Percentiles rank a stretch among this genome's conserved stretches.
These are phyloP conservation scores for Monochamus alternatus DNA, from an alignment of 2,888 invertebrate genomes.

Conservation along the genomic window DNA sequence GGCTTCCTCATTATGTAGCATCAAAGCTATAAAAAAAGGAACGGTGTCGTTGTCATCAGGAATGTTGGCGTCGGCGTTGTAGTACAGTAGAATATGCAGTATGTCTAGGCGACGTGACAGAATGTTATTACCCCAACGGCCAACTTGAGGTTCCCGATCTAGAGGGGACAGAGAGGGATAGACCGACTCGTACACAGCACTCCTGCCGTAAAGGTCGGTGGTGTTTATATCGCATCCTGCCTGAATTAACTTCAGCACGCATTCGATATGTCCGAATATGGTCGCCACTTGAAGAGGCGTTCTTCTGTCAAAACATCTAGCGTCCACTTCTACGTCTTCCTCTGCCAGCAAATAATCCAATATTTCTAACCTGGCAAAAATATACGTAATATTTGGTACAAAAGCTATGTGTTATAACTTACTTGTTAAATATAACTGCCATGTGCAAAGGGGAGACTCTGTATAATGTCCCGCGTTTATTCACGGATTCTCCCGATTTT, in stretches of 20 bases:
- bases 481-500: conserved; percentile 52
- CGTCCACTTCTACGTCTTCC: conserved; percentile 55
- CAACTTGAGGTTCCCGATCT: conserved; percentile 57
- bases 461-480: conserved; percentile 59
- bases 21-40: conserved; percentile 58
- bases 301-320: conserved; percentile 56
- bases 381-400: not conserved
- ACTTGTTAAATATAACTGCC: conserved; percentile 56
- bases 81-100: conserved; percentile 60
- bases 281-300: conserved; percentile 57
- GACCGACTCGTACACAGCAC: conserved; percentile 58
- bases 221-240: conserved; percentile 58
- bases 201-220: conserved; percentile 49
- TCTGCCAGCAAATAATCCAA: conserved; percentile 53
- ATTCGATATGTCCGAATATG: conserved; percentile 43
- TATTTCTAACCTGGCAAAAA: conserved; percentile 55
- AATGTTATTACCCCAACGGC: conserved; percentile 49
- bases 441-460: conserved; percentile 58
- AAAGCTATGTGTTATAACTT: conserved; percentile 29
- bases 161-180: conserved; percentile 52
- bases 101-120: conserved; percentile 48
- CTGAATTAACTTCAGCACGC: conserved; percentile 53
- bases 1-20: conserved; percentile 45
- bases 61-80: conserved; percentile 57
- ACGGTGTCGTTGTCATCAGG: conserved; percentile 50